Percentiles rank a stretch among this genome's conserved stretches.
Evolutionary conservation across 2,797 vertebrate genomes (phyloP).

Genomic region (Lycodopsis pacificus): DNA sequence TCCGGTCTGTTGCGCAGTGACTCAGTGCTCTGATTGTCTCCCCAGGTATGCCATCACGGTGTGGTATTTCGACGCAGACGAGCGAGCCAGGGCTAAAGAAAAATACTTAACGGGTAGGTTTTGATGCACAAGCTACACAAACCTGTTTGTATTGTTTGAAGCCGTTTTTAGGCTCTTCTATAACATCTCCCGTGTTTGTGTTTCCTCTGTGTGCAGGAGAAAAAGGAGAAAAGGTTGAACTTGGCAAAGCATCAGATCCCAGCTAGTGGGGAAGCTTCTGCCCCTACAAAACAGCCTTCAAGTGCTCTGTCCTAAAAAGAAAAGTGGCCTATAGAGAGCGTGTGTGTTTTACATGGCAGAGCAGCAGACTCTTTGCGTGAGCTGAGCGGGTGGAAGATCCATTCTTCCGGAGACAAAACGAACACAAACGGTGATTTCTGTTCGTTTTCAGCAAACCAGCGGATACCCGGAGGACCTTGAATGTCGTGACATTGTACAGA

Average conservation of each 20-base stretch:
- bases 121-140: not conserved
- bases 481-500: constrained; percentile 86
- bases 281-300: constrained; percentile 77
- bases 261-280: constrained; percentile 85
- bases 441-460: constrained; percentile 75
- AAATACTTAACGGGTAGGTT: constrained; percentile 95
- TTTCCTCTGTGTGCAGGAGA: constrained; percentile 79
- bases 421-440: constrained; percentile 44
- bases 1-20: not conserved
- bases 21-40: constrained; percentile 49
- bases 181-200: constrained; percentile 6
- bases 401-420: constrained; percentile 28
- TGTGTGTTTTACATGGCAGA: constrained; percentile 58
- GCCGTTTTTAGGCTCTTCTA: not conserved
- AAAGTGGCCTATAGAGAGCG: constrained; percentile 76
- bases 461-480: constrained; percentile 82
- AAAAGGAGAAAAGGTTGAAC: constrained; percentile 94
- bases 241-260: constrained; percentile 91
- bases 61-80: constrained; percentile 99
- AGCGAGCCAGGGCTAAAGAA: constrained; percentile 97
- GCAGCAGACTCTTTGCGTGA: constrained; percentile 37
- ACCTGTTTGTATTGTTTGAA: not conserved
- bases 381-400: constrained; percentile 41
- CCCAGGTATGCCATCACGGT: constrained; percentile 99
- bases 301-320: constrained; percentile 82